Evolutionary conservation across 2,888 invertebrate species (phyloP).

Genomic region (Druceiella hillmani): DNA sequence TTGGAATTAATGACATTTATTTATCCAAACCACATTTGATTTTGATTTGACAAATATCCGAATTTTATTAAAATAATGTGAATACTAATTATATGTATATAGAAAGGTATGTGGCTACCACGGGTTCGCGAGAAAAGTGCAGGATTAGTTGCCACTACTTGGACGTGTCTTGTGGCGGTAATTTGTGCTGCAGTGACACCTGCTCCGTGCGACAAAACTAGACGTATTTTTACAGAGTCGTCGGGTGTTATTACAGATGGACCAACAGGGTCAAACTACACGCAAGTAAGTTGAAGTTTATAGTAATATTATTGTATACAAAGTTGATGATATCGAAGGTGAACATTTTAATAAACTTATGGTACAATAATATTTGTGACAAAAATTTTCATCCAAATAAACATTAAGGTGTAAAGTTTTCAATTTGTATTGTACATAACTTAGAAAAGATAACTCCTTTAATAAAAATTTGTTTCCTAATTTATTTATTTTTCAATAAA

Average conservation of each 20-base stretch:
- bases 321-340: too few relatives aligned
- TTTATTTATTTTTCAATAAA: not conserved
- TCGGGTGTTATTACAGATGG: slow-evolving; percentile 89
- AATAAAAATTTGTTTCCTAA: not conserved
- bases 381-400: too few relatives aligned
- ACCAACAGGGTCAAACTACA: slow-evolving; percentile 80
- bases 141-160: slow-evolving; percentile 46
- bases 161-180: slow-evolving; percentile 40
- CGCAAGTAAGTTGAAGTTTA: slow-evolving; percentile 59
- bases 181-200: slow-evolving; percentile 43
- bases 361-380: too few relatives aligned
- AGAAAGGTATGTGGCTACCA: slow-evolving; percentile 52
- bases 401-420: too few relatives aligned
- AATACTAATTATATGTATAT: slow-evolving; percentile 51
- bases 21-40: slow-evolving; percentile 44
- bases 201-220: slow-evolving; percentile 76
- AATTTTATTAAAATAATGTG: slow-evolving; percentile 45
- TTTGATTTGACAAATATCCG: slow-evolving; percentile 51
- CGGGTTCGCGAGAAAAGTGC: slow-evolving; percentile 49
- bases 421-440: too few relatives aligned
- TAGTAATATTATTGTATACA: too few relatives aligned
- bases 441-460: not conserved
- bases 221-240: slow-evolving; percentile 72
- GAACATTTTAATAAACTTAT: too few relatives aligned
- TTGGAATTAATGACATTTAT: slow-evolving; percentile 52